Evolutionary conservation across 1,140 invertebrate species (phyloP).

Genomic region (Thalassaphorura encarpata): DNA sequence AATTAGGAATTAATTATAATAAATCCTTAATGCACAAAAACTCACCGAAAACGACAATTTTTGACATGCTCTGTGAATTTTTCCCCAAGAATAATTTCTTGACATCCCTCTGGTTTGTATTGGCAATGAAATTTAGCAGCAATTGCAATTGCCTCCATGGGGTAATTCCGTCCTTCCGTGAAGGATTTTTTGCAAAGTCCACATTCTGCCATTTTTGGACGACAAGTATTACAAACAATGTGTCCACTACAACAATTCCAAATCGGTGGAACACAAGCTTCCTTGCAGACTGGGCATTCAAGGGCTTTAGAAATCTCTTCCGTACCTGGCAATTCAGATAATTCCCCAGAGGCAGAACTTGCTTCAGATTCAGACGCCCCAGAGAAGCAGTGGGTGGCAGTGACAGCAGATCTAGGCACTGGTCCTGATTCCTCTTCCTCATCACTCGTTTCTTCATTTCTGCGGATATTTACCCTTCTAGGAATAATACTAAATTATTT

Average conservation of each 20-base stretch:
- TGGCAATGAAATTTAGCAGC: constrained; percentile 11
- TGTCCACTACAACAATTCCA: constrained; percentile 14
- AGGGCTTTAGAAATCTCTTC: background rate
- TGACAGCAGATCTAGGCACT: too few relatives aligned
- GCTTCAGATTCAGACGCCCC: too few relatives aligned
- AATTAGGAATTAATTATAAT: too few relatives aligned
- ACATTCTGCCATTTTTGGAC: constrained; percentile 4
- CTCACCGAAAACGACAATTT: background rate
- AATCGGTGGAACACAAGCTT: constrained; percentile 2
- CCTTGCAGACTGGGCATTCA: constrained; percentile 14
- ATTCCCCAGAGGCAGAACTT: too few relatives aligned
- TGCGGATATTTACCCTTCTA: too few relatives aligned
- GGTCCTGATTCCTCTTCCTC: too few relatives aligned
- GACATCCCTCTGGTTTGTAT: constrained; percentile 3
- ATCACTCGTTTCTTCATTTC: too few relatives aligned
- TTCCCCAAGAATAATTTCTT: background rate
- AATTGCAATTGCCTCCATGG: constrained; percentile 12
- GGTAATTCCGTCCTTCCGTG: constrained; percentile 8
- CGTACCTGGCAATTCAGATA: background rate
- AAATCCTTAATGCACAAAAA: too few relatives aligned
- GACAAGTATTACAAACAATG: constrained; percentile 5
- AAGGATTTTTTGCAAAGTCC: background rate
- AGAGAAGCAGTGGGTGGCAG: too few relatives aligned
- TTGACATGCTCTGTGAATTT: constrained; percentile 2
- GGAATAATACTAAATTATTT: too few relatives aligned